Conservation (phyloP, 2,113 vertebrate genomes). For the Tachysurus vachellii region DNA sequence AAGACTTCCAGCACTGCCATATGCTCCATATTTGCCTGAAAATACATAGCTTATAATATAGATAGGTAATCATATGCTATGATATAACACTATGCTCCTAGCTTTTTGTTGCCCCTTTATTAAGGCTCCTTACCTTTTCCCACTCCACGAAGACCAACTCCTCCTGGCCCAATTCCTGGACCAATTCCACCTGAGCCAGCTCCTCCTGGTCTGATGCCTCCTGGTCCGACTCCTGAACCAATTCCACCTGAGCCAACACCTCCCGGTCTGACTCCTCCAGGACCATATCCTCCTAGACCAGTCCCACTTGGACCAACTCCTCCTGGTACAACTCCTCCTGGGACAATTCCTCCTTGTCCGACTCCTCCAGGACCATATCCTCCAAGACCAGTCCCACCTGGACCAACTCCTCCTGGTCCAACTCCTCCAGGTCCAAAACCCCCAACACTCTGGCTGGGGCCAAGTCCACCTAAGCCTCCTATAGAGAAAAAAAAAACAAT, state of each 20-base stretch:
- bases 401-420: constrained; percentile 10
- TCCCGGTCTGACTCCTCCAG: constrained; percentile 10
- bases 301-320: constrained; percentile 14
- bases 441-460: constrained; percentile 44
- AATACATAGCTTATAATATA: not conserved
- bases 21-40: constrained; percentile 40
- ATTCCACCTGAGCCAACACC: constrained; percentile 11
- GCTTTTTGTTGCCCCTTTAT: not conserved
- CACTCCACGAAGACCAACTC: constrained; percentile 27
- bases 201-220: constrained; percentile 23
- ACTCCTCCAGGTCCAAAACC: not conserved
- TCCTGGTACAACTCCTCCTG: constrained; percentile 31
- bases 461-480: constrained; percentile 30
- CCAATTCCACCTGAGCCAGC: constrained; percentile 4
- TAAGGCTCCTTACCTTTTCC: constrained; percentile 19
- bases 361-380: not conserved
- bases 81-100: not conserved
- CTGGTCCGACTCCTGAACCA: constrained; percentile 21
- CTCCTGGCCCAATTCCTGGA: constrained; percentile 16
- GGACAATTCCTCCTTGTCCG: constrained; percentile 27
- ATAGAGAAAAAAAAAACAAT: not conserved
- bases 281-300: constrained; percentile 2
- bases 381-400: constrained; percentile 14
- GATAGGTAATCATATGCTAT: not conserved
- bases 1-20: constrained; percentile 16